Base-by-base conservation (phyloP, 2,888 invertebrate species). In the Hybos culiciformis region DNA sequence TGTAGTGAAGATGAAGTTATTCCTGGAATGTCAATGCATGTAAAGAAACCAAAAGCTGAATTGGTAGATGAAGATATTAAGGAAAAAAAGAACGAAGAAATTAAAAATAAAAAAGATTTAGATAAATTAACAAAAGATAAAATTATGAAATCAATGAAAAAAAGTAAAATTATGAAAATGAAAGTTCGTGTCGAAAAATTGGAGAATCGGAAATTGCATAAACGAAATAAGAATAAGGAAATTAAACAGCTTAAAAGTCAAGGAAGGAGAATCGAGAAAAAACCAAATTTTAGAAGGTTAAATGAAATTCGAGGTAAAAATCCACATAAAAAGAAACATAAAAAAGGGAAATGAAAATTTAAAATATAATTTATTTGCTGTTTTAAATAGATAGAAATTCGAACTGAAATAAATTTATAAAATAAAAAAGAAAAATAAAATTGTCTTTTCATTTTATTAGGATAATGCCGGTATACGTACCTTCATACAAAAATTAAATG, bases 141-240 rank as follows among this genome's bases (percentile, higher is more conserved):
- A 58, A 81, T 83, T 0, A 71, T 80, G 1, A 79, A 80, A 54
- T 77, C 78, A 57, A 71, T 85, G 14, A 76, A 83, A 56, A 80
- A 81, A 51, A 86, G 83, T 56, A 84, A 81, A 70, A 74, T 75
- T 1, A 85, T 80, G 55, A 78, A 82, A 67, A 74, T 73, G 64
- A 84, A 86, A 56, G 78, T 76, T 52, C 78, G 77, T 59, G 55
- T 83, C 20, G 83, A 84, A 47, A 73, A 75, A 49, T 67, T 72
- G 39, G 76, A 77, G 51, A 83, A 83, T 57, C 78, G 72, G 53
- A 84, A 82, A 60, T 77, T 78, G 57, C 71, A 78, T 1, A 59
- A 64, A 53, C 65, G 67, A 31, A 59, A 68, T 50, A 56, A 53
- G 39, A 55, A 60, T 41, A 59, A 55, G 14, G 21, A 36, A 20